These are phyloP conservation scores for Brachystomella parvula DNA, from an alignment of 1,140 invertebrate genomes.

Conservation along the genomic window DNA sequence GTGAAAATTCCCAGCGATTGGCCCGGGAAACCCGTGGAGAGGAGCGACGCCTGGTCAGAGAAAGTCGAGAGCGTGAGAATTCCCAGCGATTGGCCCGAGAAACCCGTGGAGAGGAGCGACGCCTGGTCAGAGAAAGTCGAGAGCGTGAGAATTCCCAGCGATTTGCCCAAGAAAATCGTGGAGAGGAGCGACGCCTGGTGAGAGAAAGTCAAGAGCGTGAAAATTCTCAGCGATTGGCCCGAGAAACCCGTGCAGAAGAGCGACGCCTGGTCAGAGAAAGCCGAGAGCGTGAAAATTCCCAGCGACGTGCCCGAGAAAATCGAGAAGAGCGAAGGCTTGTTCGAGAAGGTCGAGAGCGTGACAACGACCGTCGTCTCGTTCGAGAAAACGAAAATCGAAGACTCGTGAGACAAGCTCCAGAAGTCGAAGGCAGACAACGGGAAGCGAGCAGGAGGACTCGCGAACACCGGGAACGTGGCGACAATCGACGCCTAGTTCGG, in stretches of 20 bases:
- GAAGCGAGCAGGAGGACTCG: not conserved
- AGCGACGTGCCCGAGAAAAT: not conserved
- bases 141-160: not conserved
- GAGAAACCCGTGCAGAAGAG: slow-evolving; percentile 14
- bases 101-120: not conserved
- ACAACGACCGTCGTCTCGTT: slow-evolving; percentile 5
- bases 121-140: not conserved
- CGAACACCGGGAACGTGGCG: not conserved
- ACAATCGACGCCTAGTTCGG: slow-evolving; percentile 21
- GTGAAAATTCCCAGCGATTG: not conserved
- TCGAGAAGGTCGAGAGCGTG: slow-evolving; percentile 18
- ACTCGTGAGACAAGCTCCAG: not conserved
- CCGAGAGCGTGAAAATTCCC: not conserved
- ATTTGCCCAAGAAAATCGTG: not conserved
- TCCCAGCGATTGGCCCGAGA: not conserved
- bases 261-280: slow-evolving; percentile 21
- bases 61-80: not conserved
- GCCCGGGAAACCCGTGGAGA: not conserved
- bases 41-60: not conserved
- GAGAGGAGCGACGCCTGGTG: not conserved
- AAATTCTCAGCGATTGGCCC: not conserved
- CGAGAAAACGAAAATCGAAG: not conserved
- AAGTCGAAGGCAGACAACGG: not conserved
- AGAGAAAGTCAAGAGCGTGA: slow-evolving; percentile 6
- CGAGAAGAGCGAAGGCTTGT: slow-evolving; percentile 18